Evolutionary conservation across 2,888 invertebrate genomes (phyloP).

Genomic region (Andrena praecox): DNA sequence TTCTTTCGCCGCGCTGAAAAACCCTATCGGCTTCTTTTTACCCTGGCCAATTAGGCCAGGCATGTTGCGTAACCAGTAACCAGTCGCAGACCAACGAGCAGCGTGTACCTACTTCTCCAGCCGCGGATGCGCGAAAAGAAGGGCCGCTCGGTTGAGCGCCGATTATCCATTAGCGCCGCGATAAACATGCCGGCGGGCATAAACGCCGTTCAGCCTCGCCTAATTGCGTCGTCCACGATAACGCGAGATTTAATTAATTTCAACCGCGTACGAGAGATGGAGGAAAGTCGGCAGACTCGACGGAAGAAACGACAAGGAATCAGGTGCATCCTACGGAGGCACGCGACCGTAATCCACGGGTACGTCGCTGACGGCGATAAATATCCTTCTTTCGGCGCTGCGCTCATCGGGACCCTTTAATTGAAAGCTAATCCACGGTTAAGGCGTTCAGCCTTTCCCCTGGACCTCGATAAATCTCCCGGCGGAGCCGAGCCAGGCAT

Average conservation of each 20-base stretch:
- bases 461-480: constrained; percentile 77
- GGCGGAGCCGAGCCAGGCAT: not conserved
- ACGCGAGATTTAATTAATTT: constrained; percentile 18
- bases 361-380: constrained; percentile 71
- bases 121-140: not conserved
- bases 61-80: constrained; percentile 57
- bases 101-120: not conserved
- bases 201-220: not conserved
- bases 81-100: constrained; percentile 42
- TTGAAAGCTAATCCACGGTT: constrained; percentile 81
- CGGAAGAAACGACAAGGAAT: constrained; percentile 45
- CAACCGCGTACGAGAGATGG: not conserved
- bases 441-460: constrained; percentile 64
- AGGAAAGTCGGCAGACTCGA: not conserved
- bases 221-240: not conserved
- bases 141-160: not conserved
- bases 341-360: constrained; percentile 62
- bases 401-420: constrained; percentile 75
- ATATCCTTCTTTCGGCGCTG: constrained; percentile 75
- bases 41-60: constrained; percentile 55
- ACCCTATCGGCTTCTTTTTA: constrained; percentile 45
- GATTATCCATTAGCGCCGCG: constrained; percentile 38
- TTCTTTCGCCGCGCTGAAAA: constrained; percentile 48
- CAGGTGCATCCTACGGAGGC: constrained; percentile 64
- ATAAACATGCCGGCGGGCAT: constrained; percentile 6